Evolutionary conservation across 2,797 vertebrate species (phyloP), one percentile per base, ranked within the genome.

Genomic region (Onychomys arenicola): DNA sequence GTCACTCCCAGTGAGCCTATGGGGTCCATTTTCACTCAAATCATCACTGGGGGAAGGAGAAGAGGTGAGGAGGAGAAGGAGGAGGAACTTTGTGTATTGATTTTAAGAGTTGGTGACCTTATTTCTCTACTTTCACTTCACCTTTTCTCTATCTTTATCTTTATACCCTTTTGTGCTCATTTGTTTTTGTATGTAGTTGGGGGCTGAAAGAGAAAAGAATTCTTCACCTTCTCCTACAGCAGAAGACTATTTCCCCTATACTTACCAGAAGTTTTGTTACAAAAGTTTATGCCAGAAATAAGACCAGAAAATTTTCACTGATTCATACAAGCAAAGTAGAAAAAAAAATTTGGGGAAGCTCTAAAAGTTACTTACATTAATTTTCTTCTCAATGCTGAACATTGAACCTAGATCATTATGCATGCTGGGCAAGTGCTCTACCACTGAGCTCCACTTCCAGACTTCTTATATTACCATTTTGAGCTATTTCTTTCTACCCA

Each of bases 381-480:
- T 71, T 89, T n/a, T 89, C 19, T 65, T 49, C 76, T 78, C 32
- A 27, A 59, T 25, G 7, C 40, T 65, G 40, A 61, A 4, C 57
- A 65, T 3, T 43, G 29, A n/a, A 75, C 40, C 3, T 27, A n/a
- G 29, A 23, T 23, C 29, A 29, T 34, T 34, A 11, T 27, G 6
- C 23, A 32, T 12, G 25, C 1, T 49, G 25, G 40, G 57, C 21
- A 49, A 65, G 10, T 63, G 21, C 4, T 89, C 29, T 77, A 46
- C 14, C 25, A 59, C 85, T 73, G 52, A 59, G 52, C 52, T 73
- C 49, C n/a, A 43, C 21, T 40, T 40, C 11, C 6, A 61, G 23
- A 34, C 73, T 61, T 77, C 32, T 55, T 83, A 40, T 69, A 23
- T 93, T 91, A 75, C 19, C 59, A 86, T 93, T 96, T 81, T 86